These are phyloP conservation scores for Chloroceryle amazona DNA, from an alignment of 2,797 vertebrate genomes.

Conservation along the genomic window DNA sequence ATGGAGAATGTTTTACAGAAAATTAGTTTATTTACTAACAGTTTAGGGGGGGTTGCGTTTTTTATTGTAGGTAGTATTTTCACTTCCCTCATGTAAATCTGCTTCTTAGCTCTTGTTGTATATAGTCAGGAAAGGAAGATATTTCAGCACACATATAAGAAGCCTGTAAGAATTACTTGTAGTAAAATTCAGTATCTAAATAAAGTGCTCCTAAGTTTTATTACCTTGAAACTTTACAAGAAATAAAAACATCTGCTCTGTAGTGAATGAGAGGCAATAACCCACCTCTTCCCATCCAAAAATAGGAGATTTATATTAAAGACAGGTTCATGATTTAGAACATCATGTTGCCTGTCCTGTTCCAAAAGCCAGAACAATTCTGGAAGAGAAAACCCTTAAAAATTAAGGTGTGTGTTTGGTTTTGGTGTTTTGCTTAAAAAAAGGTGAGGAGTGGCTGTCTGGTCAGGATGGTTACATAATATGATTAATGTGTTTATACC, in stretches of 20 bases:
- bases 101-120: background rate
- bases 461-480: background rate
- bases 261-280: background rate
- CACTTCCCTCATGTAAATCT: conserved; percentile 11
- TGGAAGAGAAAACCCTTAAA: background rate
- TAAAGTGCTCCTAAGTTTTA: conserved; percentile 11
- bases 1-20: background rate
- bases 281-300: background rate
- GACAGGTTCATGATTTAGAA: background rate
- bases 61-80: conserved; percentile 4
- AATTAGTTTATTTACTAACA: background rate
- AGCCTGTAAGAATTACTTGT: background rate
- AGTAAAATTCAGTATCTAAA: conserved; percentile 23
- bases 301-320: background rate
- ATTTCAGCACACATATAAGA: background rate
- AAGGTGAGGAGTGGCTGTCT: background rate
- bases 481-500: background rate
- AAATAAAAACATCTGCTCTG: background rate
- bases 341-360: background rate
- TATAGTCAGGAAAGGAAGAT: background rate
- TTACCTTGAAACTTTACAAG: background rate
- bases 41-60: background rate
- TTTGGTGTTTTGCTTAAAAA: background rate
- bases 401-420: background rate
- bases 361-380: background rate